Evolutionary conservation across 2,797 vertebrate species (phyloP), one percentile per base, ranked within the genome.

Genomic region (Loriculus beryllinus): DNA sequence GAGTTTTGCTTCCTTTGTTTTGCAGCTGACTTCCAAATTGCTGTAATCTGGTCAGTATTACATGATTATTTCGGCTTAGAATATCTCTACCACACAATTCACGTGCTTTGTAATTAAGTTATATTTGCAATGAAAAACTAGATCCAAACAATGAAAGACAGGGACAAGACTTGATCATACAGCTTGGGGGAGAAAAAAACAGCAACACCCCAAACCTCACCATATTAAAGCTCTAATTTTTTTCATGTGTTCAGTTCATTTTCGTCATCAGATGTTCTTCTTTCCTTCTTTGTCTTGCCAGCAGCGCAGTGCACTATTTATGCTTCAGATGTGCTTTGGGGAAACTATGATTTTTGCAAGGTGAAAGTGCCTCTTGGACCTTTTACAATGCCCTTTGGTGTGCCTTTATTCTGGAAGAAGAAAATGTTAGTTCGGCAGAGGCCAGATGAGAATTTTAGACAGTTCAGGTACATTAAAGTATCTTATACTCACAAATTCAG

Each of bases 401-500:
- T 59, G 48, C 43, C 26, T 63, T 92, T 68, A 26, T 54, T 20
- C 14, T 71, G 69, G 31, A 49, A 72, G 68, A 49, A 26, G 52
- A 80, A 92, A 74, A 84, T 33, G 43, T 82, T 91, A 86, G 33
- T 82, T 93, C 1, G 3, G 67, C 71, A 84, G 77, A 88, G 93
- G 88, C 63, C 68, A 86, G 54, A 37, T 31, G 74, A 88, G 64
- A 81, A 60, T 87, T 92, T 80, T 67, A 86, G 83, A 69, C 49
- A 65, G 57, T 77, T 92, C 92, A 87, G 49, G 28, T 89, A 69
- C 57, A 59, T 78, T 90, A 64, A 57, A 65, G 39, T 71, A 35
- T 87, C 79, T 88, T 67, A 62, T 60, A 62, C 25, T 89, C n/a
- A 76, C 84, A 92, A 89, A 92, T 93, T 59, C 76, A 51, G 56